phyloP scores from a whole-genome alignment of 2,888 invertebrate genomes.

The Tenthredo notha region DNA sequence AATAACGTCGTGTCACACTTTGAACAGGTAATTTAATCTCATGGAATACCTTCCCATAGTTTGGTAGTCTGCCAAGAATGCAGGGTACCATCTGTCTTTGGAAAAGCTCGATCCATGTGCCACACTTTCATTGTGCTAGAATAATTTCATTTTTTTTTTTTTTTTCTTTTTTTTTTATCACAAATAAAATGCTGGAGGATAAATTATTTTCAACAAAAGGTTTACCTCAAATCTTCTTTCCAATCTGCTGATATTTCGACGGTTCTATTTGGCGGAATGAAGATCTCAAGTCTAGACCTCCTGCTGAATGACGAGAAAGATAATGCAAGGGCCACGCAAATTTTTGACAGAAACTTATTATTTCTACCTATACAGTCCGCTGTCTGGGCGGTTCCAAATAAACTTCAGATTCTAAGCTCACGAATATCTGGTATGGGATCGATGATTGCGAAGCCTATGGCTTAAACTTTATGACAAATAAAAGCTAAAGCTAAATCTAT shows the following conservation, averaged over 20 bases:
- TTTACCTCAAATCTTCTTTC: background rate
- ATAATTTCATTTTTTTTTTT: background rate
- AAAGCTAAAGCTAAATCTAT: background rate
- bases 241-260: background rate
- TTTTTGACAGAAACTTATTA: background rate
- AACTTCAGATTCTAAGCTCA: background rate
- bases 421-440: background rate
- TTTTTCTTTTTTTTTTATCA: background rate
- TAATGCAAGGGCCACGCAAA: background rate
- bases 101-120: background rate
- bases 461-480: background rate
- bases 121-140: background rate
- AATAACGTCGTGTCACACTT: background rate
- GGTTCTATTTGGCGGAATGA: background rate
- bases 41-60: constrained; percentile 9
- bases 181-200: background rate
- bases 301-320: background rate
- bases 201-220: background rate
- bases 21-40: constrained; percentile 32
- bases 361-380: background rate
- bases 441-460: background rate
- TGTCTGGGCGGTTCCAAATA: background rate
- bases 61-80: constrained; percentile 22
- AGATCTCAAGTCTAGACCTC: background rate
- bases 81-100: constrained; percentile 25